Conservation (phyloP, 2,888 invertebrate genomes). For the Cyclophora punctaria region DNA sequence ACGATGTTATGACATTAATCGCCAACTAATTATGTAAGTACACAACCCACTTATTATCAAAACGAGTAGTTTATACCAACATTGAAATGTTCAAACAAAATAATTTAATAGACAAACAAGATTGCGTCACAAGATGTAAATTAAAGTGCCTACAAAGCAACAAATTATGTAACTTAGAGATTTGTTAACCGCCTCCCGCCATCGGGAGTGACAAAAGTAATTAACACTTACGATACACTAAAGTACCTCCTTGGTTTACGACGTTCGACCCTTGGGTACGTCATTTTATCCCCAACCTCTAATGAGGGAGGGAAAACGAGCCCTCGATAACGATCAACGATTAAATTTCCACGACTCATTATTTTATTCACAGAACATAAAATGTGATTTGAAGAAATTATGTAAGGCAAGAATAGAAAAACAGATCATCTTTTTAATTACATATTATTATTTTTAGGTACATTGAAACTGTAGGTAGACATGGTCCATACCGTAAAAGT, state of each 20-base stretch:
- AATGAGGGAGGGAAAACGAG: slow-evolving; percentile 47
- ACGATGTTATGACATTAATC: no score
- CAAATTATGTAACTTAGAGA: slow-evolving; percentile 57
- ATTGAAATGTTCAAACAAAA: slow-evolving; percentile 25
- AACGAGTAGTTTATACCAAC: no score
- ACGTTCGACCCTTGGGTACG: slow-evolving; percentile 48
- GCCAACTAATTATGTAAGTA: no score
- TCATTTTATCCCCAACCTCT: slow-evolving; percentile 33
- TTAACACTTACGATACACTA: slow-evolving; percentile 69
- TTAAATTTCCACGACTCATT: slow-evolving; percentile 33
- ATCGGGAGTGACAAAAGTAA: slow-evolving; percentile 66
- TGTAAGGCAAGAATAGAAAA: no score
- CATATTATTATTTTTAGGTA: no score
- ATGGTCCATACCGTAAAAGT: slow-evolving; percentile 10
- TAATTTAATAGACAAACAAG: slow-evolving; percentile 68
- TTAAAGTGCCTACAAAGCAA: slow-evolving; percentile 48
- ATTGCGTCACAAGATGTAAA: slow-evolving; percentile 59
- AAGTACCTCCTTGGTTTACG: slow-evolving; percentile 51
- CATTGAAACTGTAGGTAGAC: not conserved
- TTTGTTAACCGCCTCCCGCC: slow-evolving; percentile 62
- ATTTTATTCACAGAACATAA: slow-evolving; percentile 15
- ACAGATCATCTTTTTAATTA: not conserved
- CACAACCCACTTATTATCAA: no score
- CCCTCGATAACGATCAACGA: slow-evolving; percentile 47
- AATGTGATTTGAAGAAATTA: slow-evolving; percentile 2